These are phyloP conservation scores for Macrosteles quadrilineatus DNA, from an alignment of 1,140 invertebrate species.

Conservation along the genomic window DNA sequence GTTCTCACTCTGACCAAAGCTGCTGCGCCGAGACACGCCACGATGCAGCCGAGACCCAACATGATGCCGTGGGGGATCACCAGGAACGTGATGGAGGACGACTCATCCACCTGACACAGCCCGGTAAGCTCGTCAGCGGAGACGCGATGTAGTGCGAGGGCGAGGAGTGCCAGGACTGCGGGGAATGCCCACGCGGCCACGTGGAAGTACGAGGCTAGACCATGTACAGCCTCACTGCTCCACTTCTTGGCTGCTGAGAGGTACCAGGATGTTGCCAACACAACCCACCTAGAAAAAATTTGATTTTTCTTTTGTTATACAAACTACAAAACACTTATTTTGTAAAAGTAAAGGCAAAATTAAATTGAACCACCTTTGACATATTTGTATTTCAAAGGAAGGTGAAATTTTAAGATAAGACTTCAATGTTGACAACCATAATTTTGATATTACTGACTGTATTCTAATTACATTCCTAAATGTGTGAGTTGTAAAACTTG, in stretches of 20 bases:
- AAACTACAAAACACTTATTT: too few species aligned
- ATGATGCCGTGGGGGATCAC: slow-evolving; percentile 65
- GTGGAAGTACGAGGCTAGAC: slow-evolving; percentile 72
- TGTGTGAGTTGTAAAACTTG: too few species aligned
- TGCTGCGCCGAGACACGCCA: slow-evolving; percentile 61
- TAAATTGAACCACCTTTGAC: too few species aligned
- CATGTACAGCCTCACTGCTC: slow-evolving; percentile 85
- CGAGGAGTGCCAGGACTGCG: slow-evolving; percentile 83
- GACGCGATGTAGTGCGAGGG: slow-evolving; percentile 81
- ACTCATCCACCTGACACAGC: slow-evolving; percentile 49
- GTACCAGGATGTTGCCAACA: slow-evolving; percentile 81
- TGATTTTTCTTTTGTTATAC: too few species aligned
- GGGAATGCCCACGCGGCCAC: slow-evolving; percentile 85
- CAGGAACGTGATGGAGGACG: slow-evolving; percentile 65
- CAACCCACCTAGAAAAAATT: slow-evolving; percentile 72
- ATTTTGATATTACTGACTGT: too few species aligned
- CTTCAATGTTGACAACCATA: too few species aligned
- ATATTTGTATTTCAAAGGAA: too few species aligned
- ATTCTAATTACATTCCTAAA: too few species aligned
- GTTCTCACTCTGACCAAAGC: slow-evolving; percentile 62
- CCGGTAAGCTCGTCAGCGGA: slow-evolving; percentile 85
- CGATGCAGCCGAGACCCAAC: slow-evolving; percentile 58
- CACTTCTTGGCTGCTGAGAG: slow-evolving; percentile 83
- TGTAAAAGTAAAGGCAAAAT: too few species aligned
- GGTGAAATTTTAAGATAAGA: too few species aligned